phyloP scores from a whole-genome alignment of 2,113 vertebrate genomes.

The Gracilinanus agilis region DNA sequence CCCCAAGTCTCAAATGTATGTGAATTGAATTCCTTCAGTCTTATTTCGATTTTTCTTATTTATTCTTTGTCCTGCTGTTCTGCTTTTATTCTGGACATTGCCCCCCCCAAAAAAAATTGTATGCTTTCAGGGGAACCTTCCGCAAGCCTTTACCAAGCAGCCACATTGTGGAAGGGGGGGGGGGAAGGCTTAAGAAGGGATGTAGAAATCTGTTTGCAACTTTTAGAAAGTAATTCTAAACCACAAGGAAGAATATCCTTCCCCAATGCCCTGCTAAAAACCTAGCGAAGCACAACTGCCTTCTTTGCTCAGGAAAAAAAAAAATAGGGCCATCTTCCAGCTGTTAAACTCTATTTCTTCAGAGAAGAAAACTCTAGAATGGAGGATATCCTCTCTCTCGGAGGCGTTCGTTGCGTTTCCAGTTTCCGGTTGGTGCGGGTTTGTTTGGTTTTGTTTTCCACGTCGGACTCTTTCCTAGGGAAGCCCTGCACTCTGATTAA shows the following conservation, averaged over 20 bases:
- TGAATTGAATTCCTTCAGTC: conserved; percentile 56
- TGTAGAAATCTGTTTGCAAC: conserved; percentile 69
- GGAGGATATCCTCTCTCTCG: conserved; percentile 43
- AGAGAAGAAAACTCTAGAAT: neutral
- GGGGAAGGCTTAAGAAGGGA: conserved; percentile 29
- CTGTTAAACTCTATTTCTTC: conserved; percentile 11
- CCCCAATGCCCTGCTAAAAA: conserved; percentile 68
- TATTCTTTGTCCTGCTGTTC: neutral
- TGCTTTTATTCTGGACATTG: conserved; percentile 40
- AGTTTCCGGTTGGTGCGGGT: neutral
- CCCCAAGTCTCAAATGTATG: conserved; percentile 62
- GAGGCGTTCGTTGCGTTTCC: conserved; percentile 48
- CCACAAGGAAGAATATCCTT: conserved; percentile 79
- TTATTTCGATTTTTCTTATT: conserved; percentile 65
- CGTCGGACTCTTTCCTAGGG: neutral
- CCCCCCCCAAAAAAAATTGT: neutral
- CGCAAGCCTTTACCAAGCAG: conserved; percentile 21
- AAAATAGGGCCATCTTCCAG: neutral
- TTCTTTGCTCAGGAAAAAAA: conserved; percentile 42
- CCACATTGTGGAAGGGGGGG: neutral
- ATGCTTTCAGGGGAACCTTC: neutral
- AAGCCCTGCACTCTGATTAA: conserved; percentile 49
- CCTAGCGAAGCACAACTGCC: conserved; percentile 72
- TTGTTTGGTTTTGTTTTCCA: neutral
- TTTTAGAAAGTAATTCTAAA: conserved; percentile 63